A percentile compares a stretch with the other conserved stretches of the same genome.
Conservation (phyloP, 2,888 invertebrate genomes). For the Margaritifera margaritifera region DNA sequence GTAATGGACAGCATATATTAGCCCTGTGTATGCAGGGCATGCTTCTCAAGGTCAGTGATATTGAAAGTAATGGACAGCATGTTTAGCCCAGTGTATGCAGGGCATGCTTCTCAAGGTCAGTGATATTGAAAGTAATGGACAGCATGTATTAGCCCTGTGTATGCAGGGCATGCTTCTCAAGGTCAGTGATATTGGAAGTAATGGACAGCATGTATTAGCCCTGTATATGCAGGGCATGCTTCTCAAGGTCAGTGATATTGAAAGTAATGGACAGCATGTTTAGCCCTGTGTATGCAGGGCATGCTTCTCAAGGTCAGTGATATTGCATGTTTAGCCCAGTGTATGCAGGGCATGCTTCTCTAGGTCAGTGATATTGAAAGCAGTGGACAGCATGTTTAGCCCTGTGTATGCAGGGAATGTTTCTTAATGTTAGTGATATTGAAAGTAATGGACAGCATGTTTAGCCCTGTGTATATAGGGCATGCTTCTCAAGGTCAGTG, state of each 20-base stretch:
- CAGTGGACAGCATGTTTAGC: not conserved
- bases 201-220: not conserved
- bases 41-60: constrained; percentile 77
- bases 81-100: constrained; percentile 77
- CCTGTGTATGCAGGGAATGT: constrained; percentile 75
- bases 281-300: constrained; percentile 78
- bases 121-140: not conserved
- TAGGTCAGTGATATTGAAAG: constrained; percentile 69
- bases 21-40: constrained; percentile 75
- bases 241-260: constrained; percentile 76
- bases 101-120: constrained; percentile 78
- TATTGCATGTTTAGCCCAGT: not conserved
- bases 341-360: constrained; percentile 79
- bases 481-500: constrained; percentile 77
- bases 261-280: no score
- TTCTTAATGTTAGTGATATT: constrained; percentile 77
- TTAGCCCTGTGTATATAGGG: constrained; percentile 79
- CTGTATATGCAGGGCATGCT: constrained; percentile 76
- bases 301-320: constrained; percentile 76
- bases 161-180: constrained; percentile 81
- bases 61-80: no score
- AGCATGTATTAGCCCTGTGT: not conserved
- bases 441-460: no score
- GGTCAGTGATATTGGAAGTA: constrained; percentile 43
- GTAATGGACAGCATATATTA: not conserved